Evolutionary conservation across 92 coral and sea anemone species (phyloP).

Genomic region (Parazoanthus swiftii): DNA sequence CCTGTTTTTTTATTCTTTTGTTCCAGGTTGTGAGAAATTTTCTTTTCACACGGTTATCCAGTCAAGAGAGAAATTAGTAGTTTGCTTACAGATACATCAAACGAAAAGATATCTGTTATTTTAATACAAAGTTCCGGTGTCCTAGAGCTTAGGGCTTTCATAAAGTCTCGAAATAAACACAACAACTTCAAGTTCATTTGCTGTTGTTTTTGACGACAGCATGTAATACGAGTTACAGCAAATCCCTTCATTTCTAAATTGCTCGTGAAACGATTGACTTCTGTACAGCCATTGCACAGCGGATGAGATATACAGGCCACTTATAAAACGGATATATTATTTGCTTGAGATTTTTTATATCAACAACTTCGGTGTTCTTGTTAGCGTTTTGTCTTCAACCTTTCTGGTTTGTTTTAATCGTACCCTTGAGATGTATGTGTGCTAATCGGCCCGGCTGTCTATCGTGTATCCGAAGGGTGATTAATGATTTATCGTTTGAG

Average conservation of each 20-base stretch:
- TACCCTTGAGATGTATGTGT: slow-evolving; percentile 24
- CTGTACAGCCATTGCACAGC: background rate
- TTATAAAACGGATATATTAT: background rate
- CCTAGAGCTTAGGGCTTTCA: background rate
- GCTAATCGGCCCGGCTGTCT: slow-evolving; percentile 41
- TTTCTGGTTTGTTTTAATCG: slow-evolving; percentile 38
- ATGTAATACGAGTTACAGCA: background rate
- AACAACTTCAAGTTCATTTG: background rate
- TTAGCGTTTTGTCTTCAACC: background rate
- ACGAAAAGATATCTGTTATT: background rate
- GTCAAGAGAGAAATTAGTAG: background rate
- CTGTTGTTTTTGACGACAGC: background rate
- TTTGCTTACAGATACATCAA: background rate
- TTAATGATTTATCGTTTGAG: slow-evolving; percentile 34
- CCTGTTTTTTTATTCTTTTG: background rate
- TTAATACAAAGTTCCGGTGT: slow-evolving; percentile 7
- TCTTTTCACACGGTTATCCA: background rate
- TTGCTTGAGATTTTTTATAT: background rate
- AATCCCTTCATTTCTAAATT: background rate
- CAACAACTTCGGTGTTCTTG: background rate
- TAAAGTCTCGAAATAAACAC: background rate
- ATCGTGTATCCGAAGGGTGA: slow-evolving; percentile 12
- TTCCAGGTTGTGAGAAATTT: background rate
- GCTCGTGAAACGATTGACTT: background rate
- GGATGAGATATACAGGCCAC: background rate